Base-by-base conservation (phyloP, 2,888 invertebrate species). In the Drosophila robusta region DNA sequence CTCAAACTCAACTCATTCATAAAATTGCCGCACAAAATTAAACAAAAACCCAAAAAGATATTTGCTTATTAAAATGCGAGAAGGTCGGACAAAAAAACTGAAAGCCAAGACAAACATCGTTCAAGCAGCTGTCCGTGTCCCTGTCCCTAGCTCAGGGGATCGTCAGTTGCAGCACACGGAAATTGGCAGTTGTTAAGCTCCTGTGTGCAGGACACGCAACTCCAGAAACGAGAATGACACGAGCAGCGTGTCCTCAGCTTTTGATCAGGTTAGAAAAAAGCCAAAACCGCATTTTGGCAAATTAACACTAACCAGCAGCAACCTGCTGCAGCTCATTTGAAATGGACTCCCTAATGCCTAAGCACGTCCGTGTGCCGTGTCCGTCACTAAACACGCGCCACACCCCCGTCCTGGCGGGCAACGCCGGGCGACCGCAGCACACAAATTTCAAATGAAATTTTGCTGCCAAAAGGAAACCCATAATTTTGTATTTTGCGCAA, bases 401-500 rank as follows among this genome's bases (percentile, higher is more conserved):
- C 89, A 73, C 83, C 83, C 79, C 52, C 77, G 18, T 1, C 18
- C 18, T 18, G n/a, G n/a, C 45, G 42, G 39, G 12, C 57, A 42
- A 18, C 18, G 11, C 22, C 29, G 45, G 9, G 9, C n/a, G 24
- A 55, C 34, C 39, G 45, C 39, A 49, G 50, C 7, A 6, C 46
- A 62, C 68, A 82, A 81, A 67, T 62, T 64, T 52, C 67, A 63
- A 60, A 66, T 68, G 81, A 75, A 75, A 70, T 75, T 75, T 55
- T 54, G 54, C 49, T 60, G 68, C 76, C 63, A 60, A 63, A 64
- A 64, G 78, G 71, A 72, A 84, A 86, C 83, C 83, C 89, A 84
- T 84, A 84, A 84, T 84, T 84, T 84, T 64, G 88, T 84, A 89
- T 72, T 84, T 89, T 84, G 88, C 47, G 63, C 75, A 83, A 82